Conservation (phyloP, 1,140 invertebrate genomes). For the Cyclargus thomasi region DNA sequence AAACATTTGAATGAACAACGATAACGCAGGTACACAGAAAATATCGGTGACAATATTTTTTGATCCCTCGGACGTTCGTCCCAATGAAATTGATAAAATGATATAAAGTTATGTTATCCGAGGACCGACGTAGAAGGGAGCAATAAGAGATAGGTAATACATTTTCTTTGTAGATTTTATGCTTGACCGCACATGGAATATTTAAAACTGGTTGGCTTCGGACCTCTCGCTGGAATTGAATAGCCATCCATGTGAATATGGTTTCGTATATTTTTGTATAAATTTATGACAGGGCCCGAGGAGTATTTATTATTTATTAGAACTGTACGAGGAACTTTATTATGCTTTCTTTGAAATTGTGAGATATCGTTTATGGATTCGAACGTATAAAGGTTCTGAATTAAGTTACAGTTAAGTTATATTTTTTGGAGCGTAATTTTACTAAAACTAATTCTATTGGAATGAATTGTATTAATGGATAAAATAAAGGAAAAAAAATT, state of each 20-base stretch:
- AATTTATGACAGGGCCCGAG: constrained; percentile 30
- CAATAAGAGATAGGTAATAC: constrained; percentile 70
- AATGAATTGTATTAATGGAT: no score
- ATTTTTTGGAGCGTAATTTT: no score
- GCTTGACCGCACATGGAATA: constrained; percentile 70
- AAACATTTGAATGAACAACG: no score
- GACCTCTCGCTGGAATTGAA: constrained; percentile 55
- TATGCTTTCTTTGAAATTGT: constrained; percentile 23
- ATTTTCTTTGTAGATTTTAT: constrained; percentile 72
- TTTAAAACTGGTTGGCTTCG: constrained; percentile 61
- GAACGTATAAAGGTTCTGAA: not conserved
- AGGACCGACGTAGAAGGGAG: constrained; percentile 45
- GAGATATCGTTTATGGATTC: constrained; percentile 2
- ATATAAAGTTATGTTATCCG: constrained; percentile 50
- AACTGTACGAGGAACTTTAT: constrained; percentile 16
- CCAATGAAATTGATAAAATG: constrained; percentile 52
- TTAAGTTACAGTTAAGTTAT: not conserved
- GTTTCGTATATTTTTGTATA: constrained; percentile 48
- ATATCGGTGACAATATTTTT: constrained; percentile 17
- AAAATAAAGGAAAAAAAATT: no score
- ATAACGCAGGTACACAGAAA: not conserved
- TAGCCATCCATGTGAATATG: constrained; percentile 55
- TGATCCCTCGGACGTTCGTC: constrained; percentile 21
- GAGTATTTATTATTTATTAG: constrained; percentile 30
- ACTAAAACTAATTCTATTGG: no score